phyloP scores from a whole-genome alignment of 2,113 vertebrate genomes.

The Myrmophylax atrothorax region DNA sequence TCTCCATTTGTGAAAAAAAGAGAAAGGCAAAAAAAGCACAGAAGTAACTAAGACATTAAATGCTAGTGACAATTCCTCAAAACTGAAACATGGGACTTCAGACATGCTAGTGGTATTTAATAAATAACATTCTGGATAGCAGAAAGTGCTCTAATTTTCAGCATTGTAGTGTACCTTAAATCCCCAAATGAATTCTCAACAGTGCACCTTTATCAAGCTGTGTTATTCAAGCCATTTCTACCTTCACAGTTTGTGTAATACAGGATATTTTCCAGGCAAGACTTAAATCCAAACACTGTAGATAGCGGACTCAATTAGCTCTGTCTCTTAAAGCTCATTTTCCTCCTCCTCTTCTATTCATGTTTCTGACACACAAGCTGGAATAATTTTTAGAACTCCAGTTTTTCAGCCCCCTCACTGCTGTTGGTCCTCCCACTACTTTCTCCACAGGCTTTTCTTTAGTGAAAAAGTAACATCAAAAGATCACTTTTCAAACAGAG shows the following conservation, averaged over 20 bases:
- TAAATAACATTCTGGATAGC: background rate
- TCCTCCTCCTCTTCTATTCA: conserved; percentile 36
- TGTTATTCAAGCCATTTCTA: conserved; percentile 11
- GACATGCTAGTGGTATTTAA: background rate
- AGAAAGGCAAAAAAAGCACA: background rate
- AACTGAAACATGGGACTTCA: background rate
- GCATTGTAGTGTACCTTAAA: background rate
- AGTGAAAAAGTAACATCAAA: conserved; percentile 5
- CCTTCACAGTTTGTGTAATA: background rate
- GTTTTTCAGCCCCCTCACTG: conserved; percentile 7
- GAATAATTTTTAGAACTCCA: conserved; percentile 1
- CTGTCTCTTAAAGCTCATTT: conserved; percentile 29
- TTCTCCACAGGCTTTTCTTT: conserved; percentile 16
- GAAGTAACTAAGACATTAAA: background rate
- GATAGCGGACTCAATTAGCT: conserved; percentile 12
- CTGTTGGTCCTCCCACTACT: conserved; percentile 1
- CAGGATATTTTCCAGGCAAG: conserved; percentile 42
- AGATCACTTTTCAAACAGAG: conserved; percentile 4
- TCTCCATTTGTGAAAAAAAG: background rate
- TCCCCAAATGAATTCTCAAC: background rate
- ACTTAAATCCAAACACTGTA: conserved; percentile 10
- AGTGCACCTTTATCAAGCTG: background rate
- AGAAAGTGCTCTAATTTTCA: background rate
- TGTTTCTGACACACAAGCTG: background rate
- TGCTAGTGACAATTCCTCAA: background rate